Base-by-base conservation (phyloP, 2,888 invertebrate genomes). In the Celastrina argiolus region DNA sequence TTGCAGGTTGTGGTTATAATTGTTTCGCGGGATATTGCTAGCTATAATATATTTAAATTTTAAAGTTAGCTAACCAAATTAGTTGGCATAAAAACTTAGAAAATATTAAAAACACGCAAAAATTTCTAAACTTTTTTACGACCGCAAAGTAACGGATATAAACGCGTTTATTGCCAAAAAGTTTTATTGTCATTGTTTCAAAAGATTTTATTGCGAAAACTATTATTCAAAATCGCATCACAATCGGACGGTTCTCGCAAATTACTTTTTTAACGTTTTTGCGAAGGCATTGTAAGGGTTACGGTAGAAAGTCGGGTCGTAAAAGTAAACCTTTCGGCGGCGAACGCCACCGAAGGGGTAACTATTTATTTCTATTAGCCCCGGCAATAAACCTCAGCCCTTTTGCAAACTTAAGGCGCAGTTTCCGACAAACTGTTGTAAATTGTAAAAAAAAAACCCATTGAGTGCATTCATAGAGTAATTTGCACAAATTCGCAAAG, bases 401-500 rank as follows among this genome's bases (percentile, higher is more conserved):
- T 82, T 79, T 78, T 78, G 64, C 70, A 75, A 73, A 81, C 78
- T 74, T 82, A 71, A 78, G 71, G 70, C 75, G 70, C 68, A 75
- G 78, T 76, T 76, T 77, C 72, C 72, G 74, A 75, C 74, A 75
- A 78, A 73, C 69, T 79, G 81, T 85, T 84, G 82, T 85, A 85
- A 87, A 85, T 74, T 71, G 70, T 83, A 86, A 87, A 64, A 87
- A 85, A 83, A 85, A 83, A 78, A 78, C 78, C 73, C 75, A 82
- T 82, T 81, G 77, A 83, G 84, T 73, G 77, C 75, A 78, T 85
- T 84, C 88, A 88, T 90, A 90, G 89, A 91, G 84, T 86, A 88
- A 90, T 91, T 90, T 90, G 87, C 88, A 80, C 85, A 89, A 88
- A 87, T 87, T 89, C 81, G 91, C 91, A 88, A 89, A 88, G 84